These are phyloP conservation scores for Medauroidea extradentata DNA, from an alignment of 1,140 invertebrate species.

Conservation along the genomic window DNA sequence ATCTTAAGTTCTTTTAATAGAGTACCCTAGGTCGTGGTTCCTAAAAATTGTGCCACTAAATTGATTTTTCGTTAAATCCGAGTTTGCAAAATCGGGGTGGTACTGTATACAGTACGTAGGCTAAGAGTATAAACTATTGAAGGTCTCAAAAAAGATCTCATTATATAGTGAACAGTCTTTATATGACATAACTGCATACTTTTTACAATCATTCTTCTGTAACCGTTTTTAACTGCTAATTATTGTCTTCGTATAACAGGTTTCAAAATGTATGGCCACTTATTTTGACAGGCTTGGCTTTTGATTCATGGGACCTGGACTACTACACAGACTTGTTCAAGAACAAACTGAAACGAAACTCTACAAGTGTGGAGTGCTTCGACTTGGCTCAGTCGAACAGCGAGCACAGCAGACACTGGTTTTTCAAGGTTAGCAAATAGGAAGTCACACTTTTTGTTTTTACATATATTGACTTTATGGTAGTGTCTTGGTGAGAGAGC, in stretches of 20 bases:
- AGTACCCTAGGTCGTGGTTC: too few relatives aligned
- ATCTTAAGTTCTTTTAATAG: too few relatives aligned
- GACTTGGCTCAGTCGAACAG: constrained; percentile 98
- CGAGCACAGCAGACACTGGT: constrained; percentile 91
- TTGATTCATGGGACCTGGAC: constrained; percentile 83
- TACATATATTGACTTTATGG: too few relatives aligned
- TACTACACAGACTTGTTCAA: constrained; percentile 81
- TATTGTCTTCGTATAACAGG: neutral
- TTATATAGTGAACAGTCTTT: neutral
- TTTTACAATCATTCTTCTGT: neutral
- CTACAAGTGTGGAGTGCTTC: constrained; percentile 96
- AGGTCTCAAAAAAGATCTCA: too few relatives aligned
- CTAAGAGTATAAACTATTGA: too few relatives aligned
- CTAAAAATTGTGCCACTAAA: too few relatives aligned
- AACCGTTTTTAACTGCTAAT: neutral
- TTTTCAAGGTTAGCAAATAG: constrained; percentile 72
- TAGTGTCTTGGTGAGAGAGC: too few relatives aligned
- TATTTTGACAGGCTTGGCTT: constrained; percentile 59
- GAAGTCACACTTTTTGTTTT: too few relatives aligned
- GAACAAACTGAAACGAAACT: constrained; percentile 81
- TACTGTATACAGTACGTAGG: too few relatives aligned
- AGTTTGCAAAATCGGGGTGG: too few relatives aligned
- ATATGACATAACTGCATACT: neutral
- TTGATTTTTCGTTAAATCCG: too few relatives aligned
- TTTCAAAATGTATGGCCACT: neutral